Evolutionary conservation across 2,797 vertebrate species (phyloP), one percentile per base, ranked within the genome.

Genomic region (Hypotaenidia okinawae): DNA sequence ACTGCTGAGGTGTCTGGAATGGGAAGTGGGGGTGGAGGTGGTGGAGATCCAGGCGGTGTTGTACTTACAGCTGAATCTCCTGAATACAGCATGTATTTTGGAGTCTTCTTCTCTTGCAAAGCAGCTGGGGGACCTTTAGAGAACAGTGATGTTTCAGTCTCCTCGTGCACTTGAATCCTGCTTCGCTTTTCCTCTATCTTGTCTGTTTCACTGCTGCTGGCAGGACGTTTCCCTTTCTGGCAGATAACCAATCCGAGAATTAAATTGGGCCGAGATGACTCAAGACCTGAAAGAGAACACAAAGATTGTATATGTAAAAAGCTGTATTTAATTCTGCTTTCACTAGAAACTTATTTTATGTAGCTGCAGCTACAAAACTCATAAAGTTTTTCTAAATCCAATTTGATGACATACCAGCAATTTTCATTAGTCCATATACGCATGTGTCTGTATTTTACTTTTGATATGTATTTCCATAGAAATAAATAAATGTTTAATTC

Each of bases 201-300:
- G 43, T 98, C 98, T 3, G 82, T 43, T 75, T 99, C 99, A 8
- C 94, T 94, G 11, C 96, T 87, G 47, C 32, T 72, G 70, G 97
- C 98, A 47, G 97, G 97, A 57, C 98, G 98, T 88, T 99, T 99
- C 52, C 96, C 88, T 93, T 98, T 99, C 94, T 99, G 99, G 96
- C 99, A 98, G 92, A 99, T 98, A 32, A 99, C 99, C 81, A 99
- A 93, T 47, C 99, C 99, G 58, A 99, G 98, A 83, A 99, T 98
- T 86, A 99, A 98, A 97, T 99, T 99, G 11, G 99, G 99, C 45
- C 99, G 98, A 33, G 98, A 98, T 66, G 98, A 98, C 97, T 99
- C 99, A 84, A 99, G 98, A 72, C 99, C 99, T 99, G 96, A 33
- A 97, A 96, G 37, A 78, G 35, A 95, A 97, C 95, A 91, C 54